Evolutionary conservation across 1,140 invertebrate genomes (phyloP).

Genomic region (Diabrotica undecimpunctata): DNA sequence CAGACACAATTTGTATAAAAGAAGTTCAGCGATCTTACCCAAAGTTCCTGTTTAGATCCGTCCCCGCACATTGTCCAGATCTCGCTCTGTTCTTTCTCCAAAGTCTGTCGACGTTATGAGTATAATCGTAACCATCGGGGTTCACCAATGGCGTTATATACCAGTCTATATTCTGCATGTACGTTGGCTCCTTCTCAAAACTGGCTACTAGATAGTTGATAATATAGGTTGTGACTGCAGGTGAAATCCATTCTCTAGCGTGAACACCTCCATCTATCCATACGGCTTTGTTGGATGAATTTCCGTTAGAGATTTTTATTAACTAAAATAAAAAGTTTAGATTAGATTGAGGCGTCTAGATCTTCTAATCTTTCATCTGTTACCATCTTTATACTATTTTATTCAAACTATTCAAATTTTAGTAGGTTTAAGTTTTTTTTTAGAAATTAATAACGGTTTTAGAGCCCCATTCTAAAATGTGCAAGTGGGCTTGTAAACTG

Average conservation of each 20-base stretch:
- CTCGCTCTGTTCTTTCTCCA: conserved; percentile 79
- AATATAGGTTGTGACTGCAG: conserved; percentile 79
- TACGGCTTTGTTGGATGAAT: conserved; percentile 57
- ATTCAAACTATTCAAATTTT: too few species aligned
- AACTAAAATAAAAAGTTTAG: conserved; percentile 45
- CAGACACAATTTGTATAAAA: too few species aligned
- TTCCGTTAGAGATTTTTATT: conserved; percentile 64
- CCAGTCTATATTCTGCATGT: conserved; percentile 78
- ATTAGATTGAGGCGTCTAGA: neutral
- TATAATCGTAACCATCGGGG: conserved; percentile 86
- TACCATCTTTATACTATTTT: too few species aligned
- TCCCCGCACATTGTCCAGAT: conserved; percentile 62
- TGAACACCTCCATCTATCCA: conserved; percentile 78
- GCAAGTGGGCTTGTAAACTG: too few species aligned
- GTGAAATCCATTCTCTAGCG: conserved; percentile 88
- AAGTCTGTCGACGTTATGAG: conserved; percentile 67
- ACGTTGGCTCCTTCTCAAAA: conserved; percentile 60
- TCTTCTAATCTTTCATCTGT: too few species aligned
- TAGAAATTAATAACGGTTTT: too few species aligned
- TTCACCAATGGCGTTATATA: conserved; percentile 78
- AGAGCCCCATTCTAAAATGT: too few species aligned
- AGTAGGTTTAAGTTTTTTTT: too few species aligned
- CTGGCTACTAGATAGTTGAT: conserved; percentile 75
- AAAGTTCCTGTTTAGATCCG: conserved; percentile 81
- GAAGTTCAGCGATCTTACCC: conserved; percentile 45